Conservation (phyloP, 1,140 invertebrate species). For the Monochamus saltuarius region DNA sequence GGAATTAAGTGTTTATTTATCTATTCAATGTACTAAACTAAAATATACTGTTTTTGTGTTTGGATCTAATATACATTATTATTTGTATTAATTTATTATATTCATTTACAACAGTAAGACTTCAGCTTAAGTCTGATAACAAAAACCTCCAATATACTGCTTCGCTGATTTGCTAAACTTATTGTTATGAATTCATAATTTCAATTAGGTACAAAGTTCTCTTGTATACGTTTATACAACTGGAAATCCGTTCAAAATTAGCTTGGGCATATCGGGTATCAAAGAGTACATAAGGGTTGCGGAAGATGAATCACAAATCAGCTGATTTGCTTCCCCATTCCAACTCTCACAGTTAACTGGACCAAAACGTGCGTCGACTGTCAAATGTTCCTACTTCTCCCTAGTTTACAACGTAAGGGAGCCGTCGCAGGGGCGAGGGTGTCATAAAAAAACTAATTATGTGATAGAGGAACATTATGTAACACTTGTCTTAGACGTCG, state of each 20-base stretch:
- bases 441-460: slow-evolving; percentile 38
- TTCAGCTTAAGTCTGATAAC: too few relatives aligned
- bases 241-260: slow-evolving; percentile 15
- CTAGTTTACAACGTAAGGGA: slow-evolving; percentile 20
- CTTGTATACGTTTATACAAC: slow-evolving; percentile 6
- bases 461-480: slow-evolving; percentile 33
- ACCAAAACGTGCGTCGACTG: slow-evolving; percentile 42
- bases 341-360: slow-evolving; percentile 33
- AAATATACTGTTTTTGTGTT: too few relatives aligned
- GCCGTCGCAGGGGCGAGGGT: slow-evolving; percentile 13
- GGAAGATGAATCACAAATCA: slow-evolving; percentile 43
- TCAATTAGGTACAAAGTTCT: too few relatives aligned
- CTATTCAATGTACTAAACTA: too few relatives aligned
- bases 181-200: too few relatives aligned
- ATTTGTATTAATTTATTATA: too few relatives aligned
- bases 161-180: not conserved
- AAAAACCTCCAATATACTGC: not conserved
- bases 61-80: too few relatives aligned
- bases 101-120: too few relatives aligned
- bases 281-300: slow-evolving; percentile 14
- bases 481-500: slow-evolving; percentile 34
- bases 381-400: slow-evolving; percentile 29
- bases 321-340: slow-evolving; percentile 42
- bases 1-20: too few relatives aligned
- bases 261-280: slow-evolving; percentile 11